phyloP scores from a whole-genome alignment of 2,888 invertebrate species.

The Lottia gigantea region DNA sequence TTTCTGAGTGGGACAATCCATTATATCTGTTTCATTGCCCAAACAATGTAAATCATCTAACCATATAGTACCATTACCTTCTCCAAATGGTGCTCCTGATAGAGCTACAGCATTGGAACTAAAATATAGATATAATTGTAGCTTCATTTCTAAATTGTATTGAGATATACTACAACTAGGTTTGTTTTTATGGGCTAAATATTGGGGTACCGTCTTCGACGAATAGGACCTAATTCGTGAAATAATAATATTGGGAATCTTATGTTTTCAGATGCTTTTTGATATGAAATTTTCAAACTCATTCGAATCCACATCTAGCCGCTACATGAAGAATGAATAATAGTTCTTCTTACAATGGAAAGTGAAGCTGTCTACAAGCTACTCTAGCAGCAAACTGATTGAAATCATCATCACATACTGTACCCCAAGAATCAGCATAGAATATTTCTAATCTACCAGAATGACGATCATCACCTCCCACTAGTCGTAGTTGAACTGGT shows the following conservation, averaged over 20 bases:
- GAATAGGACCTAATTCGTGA: too few relatives aligned
- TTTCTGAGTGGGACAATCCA: slow-evolving; percentile 36
- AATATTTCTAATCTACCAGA: slow-evolving; percentile 42
- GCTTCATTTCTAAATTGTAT: too few relatives aligned
- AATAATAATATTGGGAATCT: too few relatives aligned
- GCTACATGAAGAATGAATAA: too few relatives aligned
- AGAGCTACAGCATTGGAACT: slow-evolving; percentile 28
- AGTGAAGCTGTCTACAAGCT: neutral
- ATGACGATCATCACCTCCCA: slow-evolving; percentile 27
- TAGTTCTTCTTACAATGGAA: neutral
- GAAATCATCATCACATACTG: slow-evolving; percentile 42
- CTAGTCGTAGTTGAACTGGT: slow-evolving; percentile 26
- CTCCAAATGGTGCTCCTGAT: slow-evolving; percentile 31
- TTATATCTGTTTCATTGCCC: slow-evolving; percentile 39
- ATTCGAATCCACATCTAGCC: too few relatives aligned
- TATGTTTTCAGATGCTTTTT: too few relatives aligned
- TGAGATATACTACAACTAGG: too few relatives aligned
- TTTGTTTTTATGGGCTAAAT: too few relatives aligned
- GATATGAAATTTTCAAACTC: too few relatives aligned
- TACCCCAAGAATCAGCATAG: slow-evolving; percentile 43
- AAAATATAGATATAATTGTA: too few relatives aligned
- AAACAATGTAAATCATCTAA: slow-evolving; percentile 43
- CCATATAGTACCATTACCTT: slow-evolving; percentile 40
- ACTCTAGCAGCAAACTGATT: slow-evolving; percentile 10
- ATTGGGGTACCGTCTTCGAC: too few relatives aligned